These are phyloP conservation scores for Aulostomus chinensis DNA, from an alignment of 2,797 vertebrate genomes.

Conservation along the genomic window DNA sequence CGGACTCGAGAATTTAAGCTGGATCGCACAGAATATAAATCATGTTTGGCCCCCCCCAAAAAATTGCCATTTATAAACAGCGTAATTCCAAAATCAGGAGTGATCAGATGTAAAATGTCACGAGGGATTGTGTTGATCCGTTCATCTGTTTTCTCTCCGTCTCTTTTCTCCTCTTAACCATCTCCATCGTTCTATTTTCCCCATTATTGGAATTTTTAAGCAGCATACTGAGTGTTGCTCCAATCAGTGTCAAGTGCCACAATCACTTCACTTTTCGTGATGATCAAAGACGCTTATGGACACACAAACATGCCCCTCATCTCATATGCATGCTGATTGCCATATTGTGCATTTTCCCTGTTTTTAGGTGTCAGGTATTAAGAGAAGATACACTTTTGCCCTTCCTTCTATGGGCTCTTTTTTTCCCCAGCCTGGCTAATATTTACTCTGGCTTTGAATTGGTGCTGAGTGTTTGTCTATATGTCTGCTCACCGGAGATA, in stretches of 20 bases:
- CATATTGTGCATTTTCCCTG: slow-evolving; percentile 11
- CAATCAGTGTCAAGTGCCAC: slow-evolving; percentile 56
- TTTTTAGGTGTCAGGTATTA: slow-evolving; percentile 18
- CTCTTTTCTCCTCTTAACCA: not conserved
- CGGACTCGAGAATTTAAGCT: slow-evolving; percentile 7
- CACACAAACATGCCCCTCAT: slow-evolving; percentile 27
- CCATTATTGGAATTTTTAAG: slow-evolving; percentile 26
- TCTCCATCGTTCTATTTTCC: slow-evolving; percentile 8
- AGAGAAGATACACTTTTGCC: slow-evolving; percentile 40
- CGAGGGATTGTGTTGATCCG: not conserved
- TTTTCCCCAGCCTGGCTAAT: slow-evolving; percentile 32
- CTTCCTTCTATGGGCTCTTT: slow-evolving; percentile 17
- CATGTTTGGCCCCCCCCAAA: too few species aligned
- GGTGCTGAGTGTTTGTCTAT: slow-evolving; percentile 34
- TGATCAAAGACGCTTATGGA: slow-evolving; percentile 45
- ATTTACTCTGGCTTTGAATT: slow-evolving; percentile 52
- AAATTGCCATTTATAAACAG: not conserved
- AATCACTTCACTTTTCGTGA: slow-evolving; percentile 65
- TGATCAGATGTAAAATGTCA: not conserved
- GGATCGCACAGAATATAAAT: not conserved
- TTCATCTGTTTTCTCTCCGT: slow-evolving; percentile 2
- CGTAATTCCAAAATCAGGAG: not conserved
- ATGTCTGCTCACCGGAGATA: slow-evolving; percentile 50
- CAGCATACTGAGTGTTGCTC: slow-evolving; percentile 33
- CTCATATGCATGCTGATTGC: slow-evolving; percentile 7